A percentile compares a stretch with the other conserved stretches of the same genome.
These are phyloP conservation scores for Eupithecia pulchellata DNA, from an alignment of 2,888 invertebrate species.

Conservation along the genomic window DNA sequence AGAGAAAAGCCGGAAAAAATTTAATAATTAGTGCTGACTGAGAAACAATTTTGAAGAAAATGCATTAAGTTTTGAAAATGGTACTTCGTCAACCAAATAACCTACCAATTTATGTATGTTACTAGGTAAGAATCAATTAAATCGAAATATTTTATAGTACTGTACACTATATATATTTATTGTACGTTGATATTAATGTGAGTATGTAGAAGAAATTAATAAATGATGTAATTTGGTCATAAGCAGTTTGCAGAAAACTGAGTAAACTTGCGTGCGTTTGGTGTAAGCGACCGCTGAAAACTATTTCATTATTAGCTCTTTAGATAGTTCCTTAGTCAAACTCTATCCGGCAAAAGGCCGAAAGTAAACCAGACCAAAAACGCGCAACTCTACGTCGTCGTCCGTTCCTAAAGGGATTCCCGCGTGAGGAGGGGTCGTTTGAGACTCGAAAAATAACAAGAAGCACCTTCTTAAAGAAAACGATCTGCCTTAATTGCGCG, in stretches of 20 bases:
- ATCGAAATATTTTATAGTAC: too few species aligned
- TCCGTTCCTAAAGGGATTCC: constrained; percentile 47
- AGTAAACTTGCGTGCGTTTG: not conserved
- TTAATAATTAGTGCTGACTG: not conserved
- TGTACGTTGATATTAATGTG: too few species aligned
- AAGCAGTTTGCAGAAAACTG: not conserved
- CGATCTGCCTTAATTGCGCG: constrained; percentile 72
- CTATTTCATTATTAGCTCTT: not conserved
- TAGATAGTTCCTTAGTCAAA: not conserved
- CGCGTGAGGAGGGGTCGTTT: constrained; percentile 37
- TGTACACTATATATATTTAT: too few species aligned
- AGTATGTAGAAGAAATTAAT: too few species aligned
- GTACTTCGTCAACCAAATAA: too few species aligned
- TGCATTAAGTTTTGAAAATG: not conserved
- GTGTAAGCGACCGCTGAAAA: not conserved
- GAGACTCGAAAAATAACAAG: constrained; percentile 72
- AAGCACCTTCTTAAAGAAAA: constrained; percentile 76
- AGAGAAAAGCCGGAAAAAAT: constrained; percentile 39
- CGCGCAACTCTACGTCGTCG: constrained; percentile 3
- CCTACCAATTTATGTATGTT: too few species aligned
- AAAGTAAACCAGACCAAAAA: not conserved
- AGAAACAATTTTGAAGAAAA: not conserved
- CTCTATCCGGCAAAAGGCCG: not conserved
- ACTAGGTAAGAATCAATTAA: too few species aligned
- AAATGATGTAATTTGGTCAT: too few species aligned